Evolutionary conservation across 1,140 invertebrate species (phyloP), one percentile per base, ranked within the genome.

Genomic region (Bombus haemorrhoidalis): DNA sequence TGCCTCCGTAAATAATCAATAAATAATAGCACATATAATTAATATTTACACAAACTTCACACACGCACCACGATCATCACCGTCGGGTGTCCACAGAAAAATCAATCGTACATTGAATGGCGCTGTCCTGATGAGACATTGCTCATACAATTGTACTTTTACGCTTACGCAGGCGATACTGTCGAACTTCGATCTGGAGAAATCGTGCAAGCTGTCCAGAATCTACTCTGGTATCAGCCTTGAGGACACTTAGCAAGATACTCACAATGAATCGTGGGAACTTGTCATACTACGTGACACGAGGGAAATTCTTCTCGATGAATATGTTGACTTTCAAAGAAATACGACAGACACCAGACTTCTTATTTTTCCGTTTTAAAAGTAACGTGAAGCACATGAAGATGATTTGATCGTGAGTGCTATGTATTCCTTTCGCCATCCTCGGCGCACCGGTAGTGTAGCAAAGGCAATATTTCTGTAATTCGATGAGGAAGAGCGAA

Each of bases 251-350:
- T 41, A 13, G 86, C 81, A 6, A 86, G 9, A 12, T 62, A 22
- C 57, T 88, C 39, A 74, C 87, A 12, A 90, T 90, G n/a, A 1
- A 74, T 25, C 80, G 89, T 28, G 80, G 86, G 22, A 59, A 59
- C 3, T n/a, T 68, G 2, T 72, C 86, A 5, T 83, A 72, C 37
- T 77, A 66, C 9, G 18, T 87, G 32, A 90, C 86, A 9, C 77
- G 86, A 0, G 86, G 89, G 0, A 90, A 87, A 74, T 90, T 87
- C 25, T 6, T 85, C 5, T 57, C 76, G 6, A 90, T 90, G 77
- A 90, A 90, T 37, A 18, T 86, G n/a, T 59, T 81, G 37, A 83
- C 80, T 5, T 90, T 78, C n/a, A 90, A 87, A 39, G 86, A 87
- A 12, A 88, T 90, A 47, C 8, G 88, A 9, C 86, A 88, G 41